These are phyloP conservation scores for Ochropacha duplaris DNA, from an alignment of 2,888 invertebrate species.

Conservation along the genomic window DNA sequence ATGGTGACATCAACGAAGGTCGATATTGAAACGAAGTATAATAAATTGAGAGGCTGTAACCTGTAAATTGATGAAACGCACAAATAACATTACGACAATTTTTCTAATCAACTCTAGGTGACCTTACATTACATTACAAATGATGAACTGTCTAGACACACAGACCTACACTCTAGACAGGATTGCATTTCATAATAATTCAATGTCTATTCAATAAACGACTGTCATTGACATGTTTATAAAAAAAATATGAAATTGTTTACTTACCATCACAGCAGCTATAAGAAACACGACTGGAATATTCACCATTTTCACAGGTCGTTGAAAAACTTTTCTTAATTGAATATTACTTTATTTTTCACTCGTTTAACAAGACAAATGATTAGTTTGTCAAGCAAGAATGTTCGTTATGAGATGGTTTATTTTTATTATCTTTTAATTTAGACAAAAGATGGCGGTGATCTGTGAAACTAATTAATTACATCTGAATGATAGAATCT, in stretches of 20 bases:
- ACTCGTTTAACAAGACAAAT: slow-evolving; percentile 68
- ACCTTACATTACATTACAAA: slow-evolving; percentile 56
- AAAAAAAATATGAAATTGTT: slow-evolving; percentile 15
- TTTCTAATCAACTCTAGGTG: slow-evolving; percentile 57
- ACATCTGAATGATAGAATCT: slow-evolving; percentile 46
- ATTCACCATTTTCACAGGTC: slow-evolving; percentile 52
- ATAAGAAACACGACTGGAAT: slow-evolving; percentile 36
- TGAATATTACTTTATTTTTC: slow-evolving; percentile 28
- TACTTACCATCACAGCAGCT: slow-evolving; percentile 57
- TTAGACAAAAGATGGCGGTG: slow-evolving; percentile 33
- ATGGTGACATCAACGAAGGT: slow-evolving; percentile 19
- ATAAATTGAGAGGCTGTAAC: slow-evolving; percentile 42
- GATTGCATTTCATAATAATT: slow-evolving; percentile 59
- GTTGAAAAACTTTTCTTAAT: slow-evolving; percentile 20
- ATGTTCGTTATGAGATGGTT: slow-evolving; percentile 33
- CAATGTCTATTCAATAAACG: neutral
- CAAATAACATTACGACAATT: slow-evolving; percentile 33
- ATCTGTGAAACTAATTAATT: slow-evolving; percentile 23
- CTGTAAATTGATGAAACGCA: slow-evolving; percentile 45
- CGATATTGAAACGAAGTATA: slow-evolving; percentile 36
- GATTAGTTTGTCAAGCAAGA: slow-evolving; percentile 64
- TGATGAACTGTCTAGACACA: slow-evolving; percentile 49
- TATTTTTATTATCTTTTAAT: slow-evolving; percentile 29
- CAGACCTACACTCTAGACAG: slow-evolving; percentile 45
- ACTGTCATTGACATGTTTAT: neutral